Percentiles rank a stretch among this genome's conserved stretches.
Conservation (phyloP, 2,888 invertebrate species). For the Nymphalis c-album region DNA sequence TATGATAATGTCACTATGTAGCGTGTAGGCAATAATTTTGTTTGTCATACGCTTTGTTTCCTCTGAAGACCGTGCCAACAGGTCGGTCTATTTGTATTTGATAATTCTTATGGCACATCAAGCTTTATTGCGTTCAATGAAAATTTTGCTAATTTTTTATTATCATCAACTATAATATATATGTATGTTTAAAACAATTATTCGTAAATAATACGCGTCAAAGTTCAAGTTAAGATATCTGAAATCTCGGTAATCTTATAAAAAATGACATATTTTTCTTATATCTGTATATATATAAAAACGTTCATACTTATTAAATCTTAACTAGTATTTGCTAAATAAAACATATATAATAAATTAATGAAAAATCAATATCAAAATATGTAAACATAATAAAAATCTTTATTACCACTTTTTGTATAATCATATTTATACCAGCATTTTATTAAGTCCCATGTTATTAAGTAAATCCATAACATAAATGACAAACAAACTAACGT, state of each 20-base stretch:
- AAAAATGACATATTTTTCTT: no score
- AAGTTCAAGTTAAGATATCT: neutral
- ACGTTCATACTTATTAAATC: no score
- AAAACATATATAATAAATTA: no score
- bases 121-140: constrained; percentile 4
- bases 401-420: no score
- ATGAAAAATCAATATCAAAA: no score
- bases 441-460: no score
- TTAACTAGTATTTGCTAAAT: no score
- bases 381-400: no score
- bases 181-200: neutral
- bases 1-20: constrained; percentile 49
- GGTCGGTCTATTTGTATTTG: constrained; percentile 54
- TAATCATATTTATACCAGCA: no score
- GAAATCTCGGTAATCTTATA: neutral
- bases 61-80: constrained; percentile 57
- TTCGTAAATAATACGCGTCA: neutral
- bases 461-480: no score
- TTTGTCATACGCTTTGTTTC: constrained; percentile 63
- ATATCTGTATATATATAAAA: no score
- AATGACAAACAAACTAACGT: neutral
- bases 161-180: neutral
- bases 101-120: constrained; percentile 19
- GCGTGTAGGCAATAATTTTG: constrained; percentile 54
- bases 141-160: neutral